These are phyloP conservation scores for Sycon ciliatum DNA, from an alignment of 37 sponge, comb jelly and placozoan species.

Conservation along the genomic window DNA sequence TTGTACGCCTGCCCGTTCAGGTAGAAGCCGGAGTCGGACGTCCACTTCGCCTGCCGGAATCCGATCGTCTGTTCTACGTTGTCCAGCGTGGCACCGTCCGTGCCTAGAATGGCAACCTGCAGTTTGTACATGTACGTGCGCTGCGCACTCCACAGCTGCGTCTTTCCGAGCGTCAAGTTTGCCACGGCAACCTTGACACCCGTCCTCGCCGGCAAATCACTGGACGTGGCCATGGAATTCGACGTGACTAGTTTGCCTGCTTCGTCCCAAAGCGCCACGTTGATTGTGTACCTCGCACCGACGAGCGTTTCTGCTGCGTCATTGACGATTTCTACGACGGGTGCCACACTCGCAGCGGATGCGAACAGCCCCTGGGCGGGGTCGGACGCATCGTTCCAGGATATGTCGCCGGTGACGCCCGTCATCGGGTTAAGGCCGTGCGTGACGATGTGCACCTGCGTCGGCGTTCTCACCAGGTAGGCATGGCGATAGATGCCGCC, in stretches of 20 bases:
- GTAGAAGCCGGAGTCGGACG: conserved; percentile 39
- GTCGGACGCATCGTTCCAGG: not conserved
- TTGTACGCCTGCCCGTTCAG: conserved; percentile 33
- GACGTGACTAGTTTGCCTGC: not conserved
- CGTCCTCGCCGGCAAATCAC: conserved; percentile 9
- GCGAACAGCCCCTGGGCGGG: conserved; percentile 16
- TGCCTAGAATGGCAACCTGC: not conserved
- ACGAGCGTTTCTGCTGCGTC: conserved; percentile 2
- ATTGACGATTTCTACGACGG: conserved; percentile 32
- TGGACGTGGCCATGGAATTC: not conserved
- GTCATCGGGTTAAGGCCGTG: conserved; percentile 39
- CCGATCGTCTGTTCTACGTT: conserved; percentile 19
- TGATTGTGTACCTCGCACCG: not conserved
- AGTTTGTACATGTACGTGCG: conserved; percentile 43
- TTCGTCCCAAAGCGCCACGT: conserved; percentile 11
- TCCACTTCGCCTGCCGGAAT: conserved; percentile 24
- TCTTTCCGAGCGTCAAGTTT: not conserved
- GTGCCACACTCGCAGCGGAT: conserved; percentile 11
- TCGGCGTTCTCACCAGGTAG: conserved; percentile 26
- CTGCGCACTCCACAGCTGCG: conserved; percentile 34
- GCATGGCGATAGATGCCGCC: conserved; percentile 43
- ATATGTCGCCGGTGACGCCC: conserved; percentile 2
- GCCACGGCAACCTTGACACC: not conserved
- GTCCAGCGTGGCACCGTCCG: conserved; percentile 10
- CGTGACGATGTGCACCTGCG: conserved; percentile 13